Percentiles rank a stretch among this genome's conserved stretches.
Conservation (phyloP, 2,797 vertebrate species). For the Bucorvus abyssinicus region DNA sequence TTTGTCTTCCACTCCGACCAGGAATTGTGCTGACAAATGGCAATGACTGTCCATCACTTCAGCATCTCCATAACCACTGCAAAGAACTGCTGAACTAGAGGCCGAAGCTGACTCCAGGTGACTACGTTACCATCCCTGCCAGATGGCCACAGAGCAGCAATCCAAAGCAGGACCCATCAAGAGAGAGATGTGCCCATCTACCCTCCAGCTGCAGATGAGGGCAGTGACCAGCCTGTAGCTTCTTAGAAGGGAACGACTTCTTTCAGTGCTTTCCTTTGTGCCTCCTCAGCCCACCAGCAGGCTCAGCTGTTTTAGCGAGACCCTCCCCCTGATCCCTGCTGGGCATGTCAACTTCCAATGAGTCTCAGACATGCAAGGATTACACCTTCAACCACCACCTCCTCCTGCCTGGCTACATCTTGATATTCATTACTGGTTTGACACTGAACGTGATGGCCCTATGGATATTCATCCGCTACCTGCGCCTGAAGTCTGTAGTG, state of each 20-base stretch:
- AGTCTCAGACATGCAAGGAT: conserved; percentile 51
- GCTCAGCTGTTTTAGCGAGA: not conserved
- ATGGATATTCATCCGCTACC: conserved; percentile 74
- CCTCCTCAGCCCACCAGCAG: not conserved
- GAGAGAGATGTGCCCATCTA: not conserved
- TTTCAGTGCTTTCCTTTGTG: not conserved
- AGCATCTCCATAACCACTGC: not conserved
- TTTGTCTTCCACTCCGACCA: not conserved
- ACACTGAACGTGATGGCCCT: conserved; percentile 74
- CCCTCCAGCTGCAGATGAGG: not conserved
- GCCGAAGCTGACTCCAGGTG: not conserved
- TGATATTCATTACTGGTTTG: conserved; percentile 72
- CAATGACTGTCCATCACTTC: not conserved
- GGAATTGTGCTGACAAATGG: not conserved
- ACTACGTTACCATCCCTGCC: not conserved
- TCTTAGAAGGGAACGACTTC: not conserved
- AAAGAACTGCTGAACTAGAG: not conserved
- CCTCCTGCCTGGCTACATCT: conserved; percentile 73
- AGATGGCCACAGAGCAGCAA: not conserved
- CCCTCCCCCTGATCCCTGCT: not conserved
- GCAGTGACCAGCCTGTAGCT: not conserved
- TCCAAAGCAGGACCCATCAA: not conserved
- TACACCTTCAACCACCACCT: conserved; percentile 62
- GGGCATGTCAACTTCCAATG: conserved; percentile 40
- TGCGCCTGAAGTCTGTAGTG: conserved; percentile 76